These are phyloP conservation scores for Sturnira hondurensis DNA, from an alignment of 2,113 vertebrate species.

Conservation along the genomic window DNA sequence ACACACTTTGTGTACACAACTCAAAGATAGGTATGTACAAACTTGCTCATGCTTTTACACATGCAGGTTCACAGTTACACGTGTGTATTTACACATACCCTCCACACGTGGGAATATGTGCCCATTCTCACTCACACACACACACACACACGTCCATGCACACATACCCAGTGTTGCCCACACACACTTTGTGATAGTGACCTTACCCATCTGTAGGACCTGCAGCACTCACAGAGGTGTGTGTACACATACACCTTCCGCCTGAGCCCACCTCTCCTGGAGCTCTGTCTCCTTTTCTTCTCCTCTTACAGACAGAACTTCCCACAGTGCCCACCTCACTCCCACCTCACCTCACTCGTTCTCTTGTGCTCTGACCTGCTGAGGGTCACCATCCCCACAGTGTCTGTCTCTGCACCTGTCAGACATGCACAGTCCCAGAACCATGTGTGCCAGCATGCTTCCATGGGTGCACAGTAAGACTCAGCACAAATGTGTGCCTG, in stretches of 20 bases:
- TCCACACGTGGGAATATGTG: neutral
- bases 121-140: neutral
- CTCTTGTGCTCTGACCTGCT: neutral
- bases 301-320: neutral
- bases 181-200: neutral
- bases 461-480: no score
- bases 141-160: no score
- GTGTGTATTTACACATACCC: neutral
- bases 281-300: neutral
- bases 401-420: neutral
- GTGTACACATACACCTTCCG: no score
- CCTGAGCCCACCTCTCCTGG: no score
- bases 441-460: accelerated
- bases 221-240: neutral
- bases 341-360: neutral
- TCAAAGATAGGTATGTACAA: neutral
- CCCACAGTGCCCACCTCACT: neutral
- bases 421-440: accelerated
- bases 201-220: neutral
- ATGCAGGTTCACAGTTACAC: no score
- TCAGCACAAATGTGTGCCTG: neutral
- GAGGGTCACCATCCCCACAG: neutral
- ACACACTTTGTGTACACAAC: neutral
- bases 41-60: neutral
- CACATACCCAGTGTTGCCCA: no score